A percentile compares a stretch with the other conserved stretches of the same genome.
Evolutionary conservation across 2,888 invertebrate species (phyloP).

Genomic region (Branchipolynoe longqiensis): DNA sequence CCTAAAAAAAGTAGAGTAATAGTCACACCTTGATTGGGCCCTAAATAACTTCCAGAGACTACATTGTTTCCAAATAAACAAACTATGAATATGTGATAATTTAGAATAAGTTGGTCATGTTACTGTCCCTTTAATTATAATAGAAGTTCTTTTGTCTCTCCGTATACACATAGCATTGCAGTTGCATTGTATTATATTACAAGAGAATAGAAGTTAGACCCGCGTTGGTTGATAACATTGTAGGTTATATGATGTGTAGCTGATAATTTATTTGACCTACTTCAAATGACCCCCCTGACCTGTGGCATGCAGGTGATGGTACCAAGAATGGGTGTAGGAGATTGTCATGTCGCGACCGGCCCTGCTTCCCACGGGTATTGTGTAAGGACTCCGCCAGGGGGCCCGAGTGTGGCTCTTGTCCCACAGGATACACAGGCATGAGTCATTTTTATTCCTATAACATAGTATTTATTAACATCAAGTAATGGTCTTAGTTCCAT

Average conservation of each 20-base stretch:
- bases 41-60: not conserved
- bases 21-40: not conserved
- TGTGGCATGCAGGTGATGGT: constrained; percentile 88
- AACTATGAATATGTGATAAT: too few species aligned
- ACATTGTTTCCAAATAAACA: too few species aligned
- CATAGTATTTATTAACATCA: too few species aligned
- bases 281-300: constrained; percentile 42
- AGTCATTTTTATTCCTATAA: not conserved
- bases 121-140: too few species aligned
- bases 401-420: constrained; percentile 90
- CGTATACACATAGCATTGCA: too few species aligned
- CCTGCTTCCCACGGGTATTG: constrained; percentile 58
- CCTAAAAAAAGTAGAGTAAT: not conserved
- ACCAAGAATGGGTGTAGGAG: constrained; percentile 68
- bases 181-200: too few species aligned
- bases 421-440: constrained; percentile 86
- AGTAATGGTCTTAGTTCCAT: too few species aligned
- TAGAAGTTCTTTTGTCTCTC: too few species aligned
- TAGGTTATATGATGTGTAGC: too few species aligned
- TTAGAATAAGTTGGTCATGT: too few species aligned
- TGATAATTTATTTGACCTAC: not conserved
- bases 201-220: too few species aligned
- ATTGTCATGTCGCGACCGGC: constrained; percentile 40
- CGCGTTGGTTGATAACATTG: too few species aligned
- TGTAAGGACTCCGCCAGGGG: constrained; percentile 82